Evolutionary conservation across 2,113 vertebrate species (phyloP).

Genomic region (Lepidothrix coronata): DNA sequence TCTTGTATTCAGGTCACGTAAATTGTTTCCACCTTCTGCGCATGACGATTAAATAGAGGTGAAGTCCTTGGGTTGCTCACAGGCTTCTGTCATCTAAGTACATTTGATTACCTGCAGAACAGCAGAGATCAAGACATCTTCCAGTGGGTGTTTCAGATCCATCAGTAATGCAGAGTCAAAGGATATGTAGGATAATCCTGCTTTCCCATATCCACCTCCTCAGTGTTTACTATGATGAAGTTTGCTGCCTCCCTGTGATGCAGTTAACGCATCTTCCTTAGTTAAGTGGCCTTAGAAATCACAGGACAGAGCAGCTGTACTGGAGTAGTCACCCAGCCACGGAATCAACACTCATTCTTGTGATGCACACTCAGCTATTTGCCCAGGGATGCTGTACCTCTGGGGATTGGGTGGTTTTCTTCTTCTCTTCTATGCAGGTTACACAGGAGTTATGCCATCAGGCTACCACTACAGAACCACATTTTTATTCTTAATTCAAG

Average conservation of each 20-base stretch:
- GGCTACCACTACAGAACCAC: neutral
- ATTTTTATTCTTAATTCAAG: neutral
- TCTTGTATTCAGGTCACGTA: neutral
- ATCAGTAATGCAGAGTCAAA: neutral
- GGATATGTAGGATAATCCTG: accelerated
- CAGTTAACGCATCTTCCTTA: neutral
- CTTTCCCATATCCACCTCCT: neutral
- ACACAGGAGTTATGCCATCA: neutral
- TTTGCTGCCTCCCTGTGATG: neutral
- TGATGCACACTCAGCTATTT: accelerated
- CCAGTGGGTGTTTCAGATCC: neutral
- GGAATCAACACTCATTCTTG: neutral
- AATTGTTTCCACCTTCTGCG: neutral
- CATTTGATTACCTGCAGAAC: neutral
- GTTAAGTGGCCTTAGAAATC: neutral
- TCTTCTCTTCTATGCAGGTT: neutral
- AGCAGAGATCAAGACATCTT: neutral
- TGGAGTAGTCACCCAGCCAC: neutral
- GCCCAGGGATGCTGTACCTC: neutral
- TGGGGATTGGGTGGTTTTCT: accelerated
- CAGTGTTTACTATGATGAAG: neutral
- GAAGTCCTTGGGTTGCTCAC: neutral
- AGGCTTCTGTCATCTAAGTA: neutral
- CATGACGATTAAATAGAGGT: neutral
- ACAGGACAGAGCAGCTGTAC: neutral